These are phyloP conservation scores for Saccopteryx leptura DNA, from an alignment of 2,113 vertebrate genomes.

Conservation along the genomic window DNA sequence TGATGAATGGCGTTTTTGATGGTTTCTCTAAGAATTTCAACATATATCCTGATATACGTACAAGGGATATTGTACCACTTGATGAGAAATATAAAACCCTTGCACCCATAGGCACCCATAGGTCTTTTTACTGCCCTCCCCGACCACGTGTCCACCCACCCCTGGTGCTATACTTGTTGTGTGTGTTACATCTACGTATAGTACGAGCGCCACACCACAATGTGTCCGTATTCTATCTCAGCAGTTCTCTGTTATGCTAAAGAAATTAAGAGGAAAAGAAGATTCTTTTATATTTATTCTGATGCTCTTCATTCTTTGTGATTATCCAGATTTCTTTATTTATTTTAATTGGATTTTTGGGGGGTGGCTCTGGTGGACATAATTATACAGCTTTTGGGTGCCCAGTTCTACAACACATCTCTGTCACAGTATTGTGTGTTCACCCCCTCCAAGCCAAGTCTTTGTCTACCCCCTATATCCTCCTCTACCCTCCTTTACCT, in stretches of 20 bases:
- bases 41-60: not conserved
- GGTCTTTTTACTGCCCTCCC: fast-evolving
- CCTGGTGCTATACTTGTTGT: fast-evolving
- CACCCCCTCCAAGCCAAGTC: too few relatives aligned
- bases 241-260: not conserved
- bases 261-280: not conserved
- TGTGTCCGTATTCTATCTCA: not conserved
- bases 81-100: not conserved
- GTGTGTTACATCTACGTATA: too few relatives aligned
- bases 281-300: not conserved
- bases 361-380: too few relatives aligned
- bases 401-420: too few relatives aligned
- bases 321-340: not conserved
- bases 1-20: not conserved
- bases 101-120: fast-evolving
- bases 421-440: too few relatives aligned
- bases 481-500: too few relatives aligned
- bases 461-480: too few relatives aligned
- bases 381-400: too few relatives aligned
- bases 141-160: fast-evolving
- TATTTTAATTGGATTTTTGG: too few relatives aligned
- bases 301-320: not conserved
- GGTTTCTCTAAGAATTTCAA: not conserved
- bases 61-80: not conserved
- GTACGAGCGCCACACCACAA: not conserved